Percentiles rank a stretch among this genome's conserved stretches.
These are phyloP conservation scores for Engystomops pustulosus DNA, from an alignment of 2,113 vertebrate species.

Conservation along the genomic window DNA sequence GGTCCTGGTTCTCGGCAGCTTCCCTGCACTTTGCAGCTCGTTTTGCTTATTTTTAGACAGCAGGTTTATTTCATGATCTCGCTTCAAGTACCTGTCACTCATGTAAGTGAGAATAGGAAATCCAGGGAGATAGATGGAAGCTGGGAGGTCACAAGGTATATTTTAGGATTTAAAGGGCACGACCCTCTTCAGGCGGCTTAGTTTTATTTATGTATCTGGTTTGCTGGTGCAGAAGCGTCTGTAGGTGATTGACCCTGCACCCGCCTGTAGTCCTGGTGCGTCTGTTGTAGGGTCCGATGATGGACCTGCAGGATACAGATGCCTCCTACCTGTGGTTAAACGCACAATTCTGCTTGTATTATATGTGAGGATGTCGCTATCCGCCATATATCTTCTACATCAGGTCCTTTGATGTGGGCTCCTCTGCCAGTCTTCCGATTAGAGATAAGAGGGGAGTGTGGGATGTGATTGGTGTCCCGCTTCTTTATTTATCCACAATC, in stretches of 20 bases:
- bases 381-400: neutral
- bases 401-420: neutral
- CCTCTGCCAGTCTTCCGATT: neutral
- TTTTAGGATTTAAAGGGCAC: conserved; percentile 1
- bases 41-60: neutral
- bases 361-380: neutral
- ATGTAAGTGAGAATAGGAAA: neutral
- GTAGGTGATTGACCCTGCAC: neutral
- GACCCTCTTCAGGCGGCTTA: neutral
- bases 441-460: neutral
- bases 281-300: neutral
- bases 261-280: neutral
- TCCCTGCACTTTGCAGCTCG: neutral
- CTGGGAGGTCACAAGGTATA: neutral
- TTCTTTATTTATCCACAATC: neutral
- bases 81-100: conserved; percentile 6
- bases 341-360: neutral
- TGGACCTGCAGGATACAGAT: neutral
- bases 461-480: neutral
- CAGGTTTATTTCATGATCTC: neutral
- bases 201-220: neutral
- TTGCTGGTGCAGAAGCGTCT: neutral
- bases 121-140: neutral
- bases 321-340: neutral
- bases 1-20: too few species aligned